These are phyloP conservation scores for Chorisops tibialis DNA, from an alignment of 2,888 invertebrate species.

Conservation along the genomic window DNA sequence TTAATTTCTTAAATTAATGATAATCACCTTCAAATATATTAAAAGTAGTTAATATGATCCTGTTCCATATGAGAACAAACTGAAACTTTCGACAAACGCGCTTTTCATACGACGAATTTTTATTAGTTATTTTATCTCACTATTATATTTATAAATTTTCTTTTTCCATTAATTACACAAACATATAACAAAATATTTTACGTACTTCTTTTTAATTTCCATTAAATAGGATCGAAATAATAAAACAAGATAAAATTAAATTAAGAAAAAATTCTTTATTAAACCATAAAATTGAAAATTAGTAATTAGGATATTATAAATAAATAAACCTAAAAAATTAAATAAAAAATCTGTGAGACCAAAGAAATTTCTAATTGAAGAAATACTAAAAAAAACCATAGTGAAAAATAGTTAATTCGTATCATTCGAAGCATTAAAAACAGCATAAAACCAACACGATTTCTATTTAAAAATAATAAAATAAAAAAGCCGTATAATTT, in stretches of 20 bases:
- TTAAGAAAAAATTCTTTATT: slow-evolving; percentile 11
- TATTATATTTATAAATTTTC: neutral
- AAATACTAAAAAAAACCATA: slow-evolving; percentile 19
- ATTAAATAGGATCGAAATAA: no score
- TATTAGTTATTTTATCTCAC: neutral
- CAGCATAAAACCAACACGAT: no score
- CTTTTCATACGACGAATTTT: slow-evolving; percentile 10
- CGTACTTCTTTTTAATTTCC: neutral
- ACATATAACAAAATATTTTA: neutral
- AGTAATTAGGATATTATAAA: slow-evolving; percentile 30
- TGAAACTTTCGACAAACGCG: slow-evolving; percentile 28
- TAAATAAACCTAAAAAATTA: slow-evolving; percentile 18
- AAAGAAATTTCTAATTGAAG: slow-evolving; percentile 31
- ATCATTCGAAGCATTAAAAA: neutral
- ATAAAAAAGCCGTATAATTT: neutral
- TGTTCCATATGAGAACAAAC: neutral
- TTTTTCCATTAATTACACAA: neutral
- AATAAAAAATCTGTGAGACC: slow-evolving; percentile 32
- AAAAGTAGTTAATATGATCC: neutral
- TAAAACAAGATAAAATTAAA: neutral
- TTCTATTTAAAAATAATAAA: neutral
- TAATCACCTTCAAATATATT: neutral
- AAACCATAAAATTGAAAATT: slow-evolving; percentile 27
- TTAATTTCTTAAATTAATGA: neutral
- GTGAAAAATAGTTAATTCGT: neutral